Base-by-base conservation (phyloP, 2,888 invertebrate species). In the Lissonota sp. region DNA sequence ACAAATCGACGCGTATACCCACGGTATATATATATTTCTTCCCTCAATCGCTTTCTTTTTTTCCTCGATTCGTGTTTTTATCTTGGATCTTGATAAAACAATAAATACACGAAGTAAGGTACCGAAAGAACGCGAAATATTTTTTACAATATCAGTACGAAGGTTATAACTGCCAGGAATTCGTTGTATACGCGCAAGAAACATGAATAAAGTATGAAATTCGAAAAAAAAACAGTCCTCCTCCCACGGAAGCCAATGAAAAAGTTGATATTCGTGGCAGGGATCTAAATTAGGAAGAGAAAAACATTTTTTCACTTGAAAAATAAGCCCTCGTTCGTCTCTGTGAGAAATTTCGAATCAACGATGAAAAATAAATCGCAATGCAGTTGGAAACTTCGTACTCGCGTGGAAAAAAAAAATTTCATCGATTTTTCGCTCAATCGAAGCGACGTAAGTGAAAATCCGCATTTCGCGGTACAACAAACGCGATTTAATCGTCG, bases 111-210 rank as follows among this genome's bases (percentile, higher is more conserved):
- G 53, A 53, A 14, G 44, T 1, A 6, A 44, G 44, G 4, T 8
- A 53, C 6, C 16, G 6, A 53, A 14, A 16, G 14, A 16, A 53
- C 7, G 6, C 4, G 14, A 14, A 12, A 12, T 53, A 3, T 12
- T 6, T 14, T 53, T 44, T 44, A 14, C 12, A 53, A 53, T 14
- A 16, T 26, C 37, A n/a, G 26, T 55, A 55, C 26, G 57, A 73
- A 73, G 73, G 73, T 64, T 64, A 39, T 14, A 57, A 53, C 37
- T 57, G 42, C 64, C 57, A 57, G 26, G 8, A 63, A 63, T 73
- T 64, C 39, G 64, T 64, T 16, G 57, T 57, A 57, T 73, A 42
- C 42, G 53, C 37, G 26, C 53, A 53, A 63, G 53, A 53, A 51
- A 70, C 46, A 60, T 10, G 49, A 16, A 60, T n/a, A 10, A 14